Evolutionary conservation across 1,140 invertebrate species (phyloP).

Genomic region (Bilobella aurantiaca): DNA sequence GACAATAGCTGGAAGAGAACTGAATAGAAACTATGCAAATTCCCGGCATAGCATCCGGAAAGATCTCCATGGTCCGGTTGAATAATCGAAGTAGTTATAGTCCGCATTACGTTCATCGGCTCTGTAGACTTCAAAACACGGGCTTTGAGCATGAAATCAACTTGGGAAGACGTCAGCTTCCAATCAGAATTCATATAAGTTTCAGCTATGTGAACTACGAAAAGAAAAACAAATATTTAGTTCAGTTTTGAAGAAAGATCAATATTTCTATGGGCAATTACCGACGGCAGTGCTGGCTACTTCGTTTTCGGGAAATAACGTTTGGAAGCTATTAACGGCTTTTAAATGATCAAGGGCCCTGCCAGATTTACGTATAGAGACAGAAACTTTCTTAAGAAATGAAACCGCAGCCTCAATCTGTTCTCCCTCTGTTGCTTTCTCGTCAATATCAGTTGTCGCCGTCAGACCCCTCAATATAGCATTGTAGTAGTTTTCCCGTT

Average conservation of each 20-base stretch:
- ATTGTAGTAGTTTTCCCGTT: not conserved
- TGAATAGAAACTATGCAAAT: slow-evolving; percentile 33
- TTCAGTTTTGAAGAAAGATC: not conserved
- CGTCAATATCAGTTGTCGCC: not conserved
- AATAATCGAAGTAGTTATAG: slow-evolving; percentile 12
- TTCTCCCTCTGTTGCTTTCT: not conserved
- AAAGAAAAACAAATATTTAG: not conserved
- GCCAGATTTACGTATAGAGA: slow-evolving; percentile 8
- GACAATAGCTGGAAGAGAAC: slow-evolving; percentile 14
- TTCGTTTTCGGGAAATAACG: slow-evolving; percentile 10
- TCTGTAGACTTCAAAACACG: slow-evolving; percentile 14
- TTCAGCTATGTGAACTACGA: slow-evolving; percentile 13
- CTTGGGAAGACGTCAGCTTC: slow-evolving; percentile 26
- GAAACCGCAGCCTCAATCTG: not conserved
- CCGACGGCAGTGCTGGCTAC: slow-evolving; percentile 2
- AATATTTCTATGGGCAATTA: not conserved
- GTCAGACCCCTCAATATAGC: not conserved
- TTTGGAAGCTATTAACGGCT: slow-evolving; percentile 21
- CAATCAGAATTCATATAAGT: slow-evolving; percentile 22
- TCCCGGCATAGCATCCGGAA: slow-evolving; percentile 6
- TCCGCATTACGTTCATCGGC: slow-evolving; percentile 19
- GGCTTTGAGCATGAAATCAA: slow-evolving; percentile 22
- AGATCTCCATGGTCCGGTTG: slow-evolving; percentile 7
- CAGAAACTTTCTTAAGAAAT: not conserved
- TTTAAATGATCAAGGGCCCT: slow-evolving; percentile 27